Conservation (phyloP, 2,888 invertebrate species). For the Tetramorium bicarinatum region DNA sequence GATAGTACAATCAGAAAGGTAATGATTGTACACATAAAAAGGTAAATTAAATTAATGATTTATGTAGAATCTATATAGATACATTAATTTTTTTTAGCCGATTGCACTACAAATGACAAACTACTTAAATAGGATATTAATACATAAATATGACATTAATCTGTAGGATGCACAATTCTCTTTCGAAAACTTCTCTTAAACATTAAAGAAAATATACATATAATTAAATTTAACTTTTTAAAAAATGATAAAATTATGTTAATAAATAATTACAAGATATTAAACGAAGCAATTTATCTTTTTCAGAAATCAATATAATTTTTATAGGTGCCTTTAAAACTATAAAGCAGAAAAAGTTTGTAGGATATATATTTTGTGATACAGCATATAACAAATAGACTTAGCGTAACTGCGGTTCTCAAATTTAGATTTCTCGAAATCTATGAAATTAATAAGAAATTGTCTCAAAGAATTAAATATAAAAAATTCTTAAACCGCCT, state of each 20-base stretch:
- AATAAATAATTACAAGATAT: neutral
- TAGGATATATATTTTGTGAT: neutral
- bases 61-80: neutral
- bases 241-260: conserved; percentile 1
- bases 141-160: neutral
- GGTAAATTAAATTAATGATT: neutral
- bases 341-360: neutral
- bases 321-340: conserved; percentile 66
- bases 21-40: neutral
- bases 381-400: neutral
- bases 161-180: neutral
- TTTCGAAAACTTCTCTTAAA: conserved; percentile 8
- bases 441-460: neutral
- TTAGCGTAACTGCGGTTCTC: neutral
- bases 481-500: neutral
- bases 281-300: neutral
- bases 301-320: conserved; percentile 33
- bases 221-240: neutral
- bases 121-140: neutral
- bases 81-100: neutral
- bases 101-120: conserved; percentile 15
- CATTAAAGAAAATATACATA: neutral
- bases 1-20: conserved; percentile 1
- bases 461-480: neutral
- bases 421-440: neutral